Evolutionary conservation across 2,888 invertebrate species (phyloP).

Genomic region (Hydrotaea diabolus): DNA sequence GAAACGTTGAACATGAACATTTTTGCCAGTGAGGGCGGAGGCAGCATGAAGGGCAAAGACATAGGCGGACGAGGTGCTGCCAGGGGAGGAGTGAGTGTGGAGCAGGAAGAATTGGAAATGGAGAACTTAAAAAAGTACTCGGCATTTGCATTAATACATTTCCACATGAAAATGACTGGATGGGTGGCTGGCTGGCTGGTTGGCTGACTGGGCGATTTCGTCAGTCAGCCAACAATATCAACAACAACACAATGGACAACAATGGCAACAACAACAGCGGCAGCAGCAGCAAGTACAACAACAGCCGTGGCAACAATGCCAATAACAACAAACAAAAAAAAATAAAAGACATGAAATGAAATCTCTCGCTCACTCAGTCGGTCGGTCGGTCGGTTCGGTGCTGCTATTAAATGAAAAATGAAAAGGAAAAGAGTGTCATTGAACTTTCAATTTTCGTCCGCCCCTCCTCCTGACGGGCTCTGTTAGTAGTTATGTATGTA

Average conservation of each 20-base stretch:
- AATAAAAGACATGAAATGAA: slow-evolving; percentile 11
- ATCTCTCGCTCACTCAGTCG: not conserved
- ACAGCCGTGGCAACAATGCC: not conserved
- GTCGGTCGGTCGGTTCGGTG: too few relatives aligned
- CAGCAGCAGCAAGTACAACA: not conserved
- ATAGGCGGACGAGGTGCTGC: not conserved
- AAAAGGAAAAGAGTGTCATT: slow-evolving; percentile 67
- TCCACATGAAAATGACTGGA: slow-evolving; percentile 26
- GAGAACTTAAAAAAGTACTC: slow-evolving; percentile 11
- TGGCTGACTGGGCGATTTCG: slow-evolving; percentile 21
- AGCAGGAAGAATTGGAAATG: not conserved
- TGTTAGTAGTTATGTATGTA: too few relatives aligned
- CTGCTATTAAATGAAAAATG: slow-evolving; percentile 51
- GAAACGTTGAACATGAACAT: not conserved
- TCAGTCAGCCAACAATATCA: slow-evolving; percentile 13
- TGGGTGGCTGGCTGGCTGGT: slow-evolving; percentile 9
- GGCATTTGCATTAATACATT: slow-evolving; percentile 36
- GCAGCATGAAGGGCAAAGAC: not conserved
- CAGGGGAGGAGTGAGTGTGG: not conserved
- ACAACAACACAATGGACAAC: slow-evolving; percentile 7
- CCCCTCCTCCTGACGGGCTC: too few relatives aligned
- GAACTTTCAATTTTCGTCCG: slow-evolving; percentile 62
- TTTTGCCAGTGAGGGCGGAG: too few relatives aligned
- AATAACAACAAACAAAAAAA: slow-evolving; percentile 9
- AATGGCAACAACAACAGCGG: not conserved